phyloP scores from a whole-genome alignment of 1,140 invertebrate species.

The Drosophila ananassae region DNA sequence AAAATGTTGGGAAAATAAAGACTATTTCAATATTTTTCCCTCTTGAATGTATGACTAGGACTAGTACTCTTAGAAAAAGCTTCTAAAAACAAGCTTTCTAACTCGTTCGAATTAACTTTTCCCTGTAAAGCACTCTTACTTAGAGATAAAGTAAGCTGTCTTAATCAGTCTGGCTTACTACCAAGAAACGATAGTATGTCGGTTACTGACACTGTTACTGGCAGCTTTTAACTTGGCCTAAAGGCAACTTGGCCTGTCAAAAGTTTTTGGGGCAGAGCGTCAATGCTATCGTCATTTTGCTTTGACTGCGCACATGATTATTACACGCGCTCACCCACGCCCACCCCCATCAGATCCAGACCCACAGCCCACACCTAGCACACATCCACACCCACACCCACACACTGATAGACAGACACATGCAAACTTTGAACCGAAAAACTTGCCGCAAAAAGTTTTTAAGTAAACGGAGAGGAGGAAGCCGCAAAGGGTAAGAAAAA shows the following conservation, averaged over 20 bases:
- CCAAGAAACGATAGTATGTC: background rate
- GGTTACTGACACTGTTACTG: conserved; percentile 34
- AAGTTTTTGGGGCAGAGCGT: conserved; percentile 53
- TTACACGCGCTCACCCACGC: conserved; percentile 39
- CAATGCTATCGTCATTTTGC: conserved; percentile 55
- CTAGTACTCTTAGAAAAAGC: no score
- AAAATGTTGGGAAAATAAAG: background rate
- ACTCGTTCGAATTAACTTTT: background rate
- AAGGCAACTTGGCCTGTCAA: conserved; percentile 65
- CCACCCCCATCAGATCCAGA: conserved; percentile 18
- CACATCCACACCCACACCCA: conserved; percentile 17
- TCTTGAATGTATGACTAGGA: no score
- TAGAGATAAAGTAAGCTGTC: background rate
- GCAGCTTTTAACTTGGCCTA: conserved; percentile 51
- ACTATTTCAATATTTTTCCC: no score
- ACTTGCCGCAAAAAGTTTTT: conserved; percentile 69
- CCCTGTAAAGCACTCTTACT: background rate
- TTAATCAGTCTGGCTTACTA: conserved; percentile 11
- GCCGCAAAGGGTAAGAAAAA: conserved; percentile 46
- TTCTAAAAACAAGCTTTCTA: no score
- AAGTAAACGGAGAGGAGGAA: conserved; percentile 58
- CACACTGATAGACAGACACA: conserved; percentile 33
- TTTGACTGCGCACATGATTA: conserved; percentile 64
- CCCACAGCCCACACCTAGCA: conserved; percentile 4
- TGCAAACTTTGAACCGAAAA: conserved; percentile 61